Base-by-base conservation (phyloP, 2,797 vertebrate species). In the Schizopygopsis pylzovi region DNA sequence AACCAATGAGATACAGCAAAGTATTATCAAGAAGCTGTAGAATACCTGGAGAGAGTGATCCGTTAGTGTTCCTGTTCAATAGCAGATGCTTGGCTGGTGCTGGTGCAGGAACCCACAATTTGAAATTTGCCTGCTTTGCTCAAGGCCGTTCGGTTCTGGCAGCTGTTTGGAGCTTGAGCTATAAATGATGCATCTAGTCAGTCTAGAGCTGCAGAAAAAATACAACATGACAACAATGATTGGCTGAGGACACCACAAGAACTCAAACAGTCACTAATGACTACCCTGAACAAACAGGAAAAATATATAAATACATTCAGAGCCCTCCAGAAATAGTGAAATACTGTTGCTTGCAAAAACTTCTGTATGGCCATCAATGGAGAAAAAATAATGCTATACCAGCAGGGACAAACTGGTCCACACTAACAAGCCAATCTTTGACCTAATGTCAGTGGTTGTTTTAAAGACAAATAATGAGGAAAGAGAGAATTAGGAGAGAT, bases 401-500 rank as follows among this genome's bases (percentile, higher is more conserved):
- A 77, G 20, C 11, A 39, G 6, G 9, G 25, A 75, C 45, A 20
- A 52, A 75, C 72, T 33, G 9, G 37, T 15, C 37, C 75, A 71
- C 22, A 43, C 39, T 70, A 25, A 28, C 43, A 28, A 25, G 43
- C 43, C 43, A 63, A 25, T 43, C 54, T 37, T 41, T 22, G 37
- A 61, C 6, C 28, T 43, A 43, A 61, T 78, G 18, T 54, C 73
- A 59, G 76, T 1, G 13, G 22, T 37, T 6, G 11, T 56, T 77
- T 68, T 54, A 39, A 49, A 22, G 82, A 25, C 28, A 39, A 72
- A 82, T 45, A 47, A 75, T 70, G 41, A n/a, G 76, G 82, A 43
- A 54, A 6, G 77, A 90, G 41, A n/a, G 83, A 83, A 83, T 90
- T 88, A 63, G 83, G 88, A 86, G 80, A 87, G 84, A 77, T 73